Evolutionary conservation across 2,888 invertebrate genomes (phyloP), one percentile per base, ranked within the genome.

Genomic region (Ophioninae sp.): DNA sequence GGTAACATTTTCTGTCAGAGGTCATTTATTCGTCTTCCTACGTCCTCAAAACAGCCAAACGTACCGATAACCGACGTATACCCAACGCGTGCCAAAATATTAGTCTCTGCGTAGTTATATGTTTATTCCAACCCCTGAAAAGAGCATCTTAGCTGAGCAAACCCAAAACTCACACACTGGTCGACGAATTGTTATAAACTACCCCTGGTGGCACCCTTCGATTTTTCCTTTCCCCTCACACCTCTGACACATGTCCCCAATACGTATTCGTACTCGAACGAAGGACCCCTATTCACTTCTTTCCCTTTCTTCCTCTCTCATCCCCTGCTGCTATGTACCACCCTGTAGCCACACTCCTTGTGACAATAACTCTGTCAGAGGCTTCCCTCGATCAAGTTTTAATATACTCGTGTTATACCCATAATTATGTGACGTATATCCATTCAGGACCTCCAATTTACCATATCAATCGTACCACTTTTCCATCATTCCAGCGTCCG

Each of bases 141-240:
- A 91, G 90, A 90, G 90, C 91, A 90, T 89, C 91, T 85, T 89
- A 91, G 87, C 88, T 50, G 65, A 85, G 84, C 74, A 85, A 84
- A 84, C 50, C 20, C 20, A 62, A 23, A 44, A 76, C 68, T 37
- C 23, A 57, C 30, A 6, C 73, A 84, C 84, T 82, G 85, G 86
- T 85, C 87, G 85, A 88, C 87, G 65, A 76, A 87, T 91, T 91
- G 91, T 91, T 91, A 90, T 91, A 88, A 90, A 90, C 89, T 21
- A 89, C 86, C 85, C 76, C 57, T 79, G 39, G 44, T 75, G 20
- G 64, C 73, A 62, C 65, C 69, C 57, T 59, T 69, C 77, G 1
- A 59, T 67, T 59, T 39, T 68, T 37, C 65, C 56, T 20, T 68
- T 79, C 74, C 86, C 81, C n/a, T 85, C 81, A 65, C 85, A 74